Evolutionary conservation across 2,113 vertebrate species (phyloP).

Genomic region (Anseranas semipalmata): DNA sequence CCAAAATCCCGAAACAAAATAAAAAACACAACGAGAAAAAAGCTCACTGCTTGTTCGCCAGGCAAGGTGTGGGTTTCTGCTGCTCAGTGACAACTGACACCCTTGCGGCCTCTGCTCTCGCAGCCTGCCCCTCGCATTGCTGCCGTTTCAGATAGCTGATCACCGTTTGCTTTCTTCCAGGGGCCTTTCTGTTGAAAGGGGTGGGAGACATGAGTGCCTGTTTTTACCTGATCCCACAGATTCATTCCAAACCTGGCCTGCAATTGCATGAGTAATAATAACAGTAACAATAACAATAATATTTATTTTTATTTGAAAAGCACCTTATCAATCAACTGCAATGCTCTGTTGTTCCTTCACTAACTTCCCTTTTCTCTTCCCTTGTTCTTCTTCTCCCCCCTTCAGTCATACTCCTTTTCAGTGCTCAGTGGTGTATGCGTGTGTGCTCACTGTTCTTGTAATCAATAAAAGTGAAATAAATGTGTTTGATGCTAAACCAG

Average conservation of each 20-base stretch:
- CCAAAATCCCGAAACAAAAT: background rate
- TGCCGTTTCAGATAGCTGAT: background rate
- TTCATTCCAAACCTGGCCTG: conserved; percentile 78
- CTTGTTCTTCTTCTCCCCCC: conserved; percentile 69
- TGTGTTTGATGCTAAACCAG: conserved; percentile 83
- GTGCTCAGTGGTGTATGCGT: conserved; percentile 93
- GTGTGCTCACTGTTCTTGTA: conserved; percentile 96
- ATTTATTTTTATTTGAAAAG: conserved; percentile 75
- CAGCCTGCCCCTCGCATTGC: background rate
- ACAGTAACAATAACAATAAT: conserved; percentile 32
- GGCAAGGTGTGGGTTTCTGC: background rate
- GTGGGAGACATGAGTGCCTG: conserved; percentile 73
- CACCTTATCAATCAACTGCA: conserved; percentile 77
- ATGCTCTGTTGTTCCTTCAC: conserved; percentile 74
- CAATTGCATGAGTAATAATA: conserved; percentile 81
- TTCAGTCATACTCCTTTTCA: conserved; percentile 69
- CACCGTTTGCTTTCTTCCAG: conserved; percentile 43
- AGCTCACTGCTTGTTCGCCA: background rate
- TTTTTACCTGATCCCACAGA: conserved; percentile 70
- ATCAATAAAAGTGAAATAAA: conserved; percentile 96
- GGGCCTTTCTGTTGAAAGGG: conserved; percentile 63
- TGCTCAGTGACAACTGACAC: background rate
- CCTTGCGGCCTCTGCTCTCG: background rate
- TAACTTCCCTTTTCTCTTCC: conserved; percentile 72
- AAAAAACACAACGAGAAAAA: background rate